Evolutionary conservation across 2,888 invertebrate genomes (phyloP).

Genomic region (Rhopalosiphum nymphaeae): DNA sequence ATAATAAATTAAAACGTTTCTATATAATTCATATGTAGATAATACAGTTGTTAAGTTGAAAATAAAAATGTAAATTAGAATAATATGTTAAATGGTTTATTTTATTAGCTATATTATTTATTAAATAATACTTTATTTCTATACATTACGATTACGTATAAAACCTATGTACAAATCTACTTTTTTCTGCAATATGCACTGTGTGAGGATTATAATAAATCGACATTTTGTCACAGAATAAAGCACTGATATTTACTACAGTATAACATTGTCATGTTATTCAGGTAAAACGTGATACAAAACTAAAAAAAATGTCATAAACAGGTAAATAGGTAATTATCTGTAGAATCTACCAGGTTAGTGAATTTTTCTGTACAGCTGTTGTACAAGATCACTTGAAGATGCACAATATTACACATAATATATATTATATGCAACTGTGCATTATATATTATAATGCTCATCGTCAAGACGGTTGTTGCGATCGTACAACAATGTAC

Average conservation of each 20-base stretch:
- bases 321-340: neutral
- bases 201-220: neutral
- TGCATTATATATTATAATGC: neutral
- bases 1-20: neutral
- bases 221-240: neutral
- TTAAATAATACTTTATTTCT: neutral
- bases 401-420: slow-evolving; percentile 1
- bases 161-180: neutral
- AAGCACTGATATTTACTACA: neutral
- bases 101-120: neutral
- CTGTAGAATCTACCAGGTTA: neutral
- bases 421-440: slow-evolving; percentile 16
- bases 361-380: slow-evolving; percentile 6
- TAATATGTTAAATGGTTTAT: neutral
- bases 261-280: neutral
- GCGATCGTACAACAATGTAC: slow-evolving; percentile 4
- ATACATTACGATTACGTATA: too few species aligned
- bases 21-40: neutral
- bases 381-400: neutral
- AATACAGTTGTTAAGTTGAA: neutral
- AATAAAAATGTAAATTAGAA: neutral
- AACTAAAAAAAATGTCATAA: neutral
- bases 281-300: neutral
- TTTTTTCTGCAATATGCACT: neutral
- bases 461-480: neutral